Conservation (phyloP, 2,888 invertebrate genomes). For the Cantharis nigra region DNA sequence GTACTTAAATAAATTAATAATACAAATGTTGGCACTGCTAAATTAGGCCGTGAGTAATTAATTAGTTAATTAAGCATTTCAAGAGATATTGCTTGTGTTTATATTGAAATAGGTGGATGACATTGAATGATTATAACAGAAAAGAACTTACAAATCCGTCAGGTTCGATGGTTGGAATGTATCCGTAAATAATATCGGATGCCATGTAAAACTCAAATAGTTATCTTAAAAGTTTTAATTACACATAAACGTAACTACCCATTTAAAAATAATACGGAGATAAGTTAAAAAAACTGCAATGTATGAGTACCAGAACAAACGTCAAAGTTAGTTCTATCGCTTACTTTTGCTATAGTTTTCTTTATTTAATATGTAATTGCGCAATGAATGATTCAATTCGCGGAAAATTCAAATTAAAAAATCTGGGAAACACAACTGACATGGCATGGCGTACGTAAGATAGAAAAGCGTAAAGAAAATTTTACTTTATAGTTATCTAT, state of each 20-base stretch:
- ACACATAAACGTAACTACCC: slow-evolving; percentile 16
- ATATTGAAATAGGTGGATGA: slow-evolving; percentile 20
- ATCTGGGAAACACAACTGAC: background rate
- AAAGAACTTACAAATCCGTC: slow-evolving; percentile 53
- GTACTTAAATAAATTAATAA: background rate
- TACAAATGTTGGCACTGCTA: background rate
- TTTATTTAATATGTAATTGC: background rate
- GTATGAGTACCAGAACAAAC: slow-evolving; percentile 23
- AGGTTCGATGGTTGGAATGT: slow-evolving; percentile 51
- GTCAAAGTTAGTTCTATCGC: slow-evolving; percentile 22
- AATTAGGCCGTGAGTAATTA: background rate
- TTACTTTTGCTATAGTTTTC: background rate
- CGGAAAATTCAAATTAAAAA: background rate
- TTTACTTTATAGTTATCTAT: too few relatives aligned
- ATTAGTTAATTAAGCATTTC: slow-evolving; percentile 4
- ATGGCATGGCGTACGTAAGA: too few relatives aligned
- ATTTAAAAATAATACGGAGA: slow-evolving; percentile 20
- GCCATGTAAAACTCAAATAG: slow-evolving; percentile 48
- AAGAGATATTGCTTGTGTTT: slow-evolving; percentile 19
- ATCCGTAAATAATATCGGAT: slow-evolving; percentile 54
- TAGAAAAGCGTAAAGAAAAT: too few relatives aligned
- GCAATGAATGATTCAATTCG: background rate
- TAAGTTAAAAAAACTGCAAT: slow-evolving; percentile 15
- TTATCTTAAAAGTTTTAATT: slow-evolving; percentile 8
- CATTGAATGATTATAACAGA: slow-evolving; percentile 20